Percentiles rank a stretch among this genome's conserved stretches.
Evolutionary conservation across 2,113 vertebrate genomes (phyloP).

Genomic region (Campylomormyrus tamandua): DNA sequence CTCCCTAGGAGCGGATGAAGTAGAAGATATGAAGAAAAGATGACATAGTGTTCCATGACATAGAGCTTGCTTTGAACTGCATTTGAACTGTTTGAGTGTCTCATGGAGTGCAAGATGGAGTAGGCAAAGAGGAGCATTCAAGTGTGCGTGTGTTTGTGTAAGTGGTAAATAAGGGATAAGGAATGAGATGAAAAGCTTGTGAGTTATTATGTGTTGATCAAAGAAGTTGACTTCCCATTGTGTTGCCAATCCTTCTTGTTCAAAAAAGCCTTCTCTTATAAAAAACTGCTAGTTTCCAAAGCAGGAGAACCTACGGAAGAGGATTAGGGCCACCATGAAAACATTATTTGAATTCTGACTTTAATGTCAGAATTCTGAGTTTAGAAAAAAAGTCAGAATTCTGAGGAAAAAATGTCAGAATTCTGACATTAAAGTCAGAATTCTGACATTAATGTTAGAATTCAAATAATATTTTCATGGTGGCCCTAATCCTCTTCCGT

Average conservation of each 20-base stretch:
- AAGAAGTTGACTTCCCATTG: not conserved
- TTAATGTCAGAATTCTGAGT: too few relatives aligned
- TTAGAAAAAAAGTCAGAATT: too few relatives aligned
- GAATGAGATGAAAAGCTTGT: not conserved
- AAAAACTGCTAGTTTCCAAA: not conserved
- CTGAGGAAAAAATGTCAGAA: too few relatives aligned
- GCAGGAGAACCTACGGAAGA: not conserved
- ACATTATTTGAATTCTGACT: too few relatives aligned
- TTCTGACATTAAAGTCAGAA: too few relatives aligned
- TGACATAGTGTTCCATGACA: not conserved
- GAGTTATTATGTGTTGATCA: too few relatives aligned
- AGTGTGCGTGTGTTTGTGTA: not conserved
- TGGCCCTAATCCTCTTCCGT: too few relatives aligned
- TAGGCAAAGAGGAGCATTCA: not conserved
- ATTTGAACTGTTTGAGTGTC: not conserved
- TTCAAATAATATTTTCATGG: too few relatives aligned
- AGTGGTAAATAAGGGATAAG: not conserved
- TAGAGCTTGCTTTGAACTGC: not conserved
- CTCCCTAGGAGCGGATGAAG: too few relatives aligned
- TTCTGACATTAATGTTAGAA: too few relatives aligned
- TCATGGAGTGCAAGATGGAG: not conserved
- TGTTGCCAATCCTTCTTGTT: not conserved
- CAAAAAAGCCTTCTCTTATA: not conserved
- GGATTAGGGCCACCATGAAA: too few relatives aligned
- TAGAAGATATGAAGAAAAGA: not conserved